phyloP scores from a whole-genome alignment of 2,797 vertebrate genomes.

The Clarias laeviceps region DNA sequence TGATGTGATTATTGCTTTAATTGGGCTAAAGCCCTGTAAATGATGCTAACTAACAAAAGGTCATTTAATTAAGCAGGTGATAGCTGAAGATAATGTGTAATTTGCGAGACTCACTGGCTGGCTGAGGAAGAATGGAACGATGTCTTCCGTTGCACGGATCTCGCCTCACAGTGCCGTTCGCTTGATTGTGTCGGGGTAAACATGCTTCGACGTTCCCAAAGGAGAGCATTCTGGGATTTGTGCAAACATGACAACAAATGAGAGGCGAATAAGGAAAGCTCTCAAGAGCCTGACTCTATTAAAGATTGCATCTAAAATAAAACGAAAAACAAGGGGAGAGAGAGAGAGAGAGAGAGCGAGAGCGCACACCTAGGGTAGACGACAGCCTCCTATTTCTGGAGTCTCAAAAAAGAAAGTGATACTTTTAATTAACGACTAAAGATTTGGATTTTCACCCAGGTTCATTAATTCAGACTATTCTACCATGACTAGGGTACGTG shows the following conservation, averaged over 20 bases:
- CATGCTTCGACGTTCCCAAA: constrained; percentile 33
- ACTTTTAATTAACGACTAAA: constrained; percentile 27
- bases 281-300: constrained; percentile 20
- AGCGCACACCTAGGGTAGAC: not conserved
- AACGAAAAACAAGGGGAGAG: not conserved
- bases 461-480: not conserved
- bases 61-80: constrained; percentile 63
- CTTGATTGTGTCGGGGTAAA: constrained; percentile 36
- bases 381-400: constrained; percentile 33
- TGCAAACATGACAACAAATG: constrained; percentile 37
- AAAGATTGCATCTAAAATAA: constrained; percentile 13
- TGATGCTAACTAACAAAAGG: constrained; percentile 60
- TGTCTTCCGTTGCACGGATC: constrained; percentile 40
- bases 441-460: constrained; percentile 8
- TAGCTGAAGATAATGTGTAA: constrained; percentile 56
- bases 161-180: constrained; percentile 2
- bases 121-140: constrained; percentile 30
- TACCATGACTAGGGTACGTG: not conserved
- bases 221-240: constrained; percentile 43
- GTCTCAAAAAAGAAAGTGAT: not conserved
- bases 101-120: constrained; percentile 43
- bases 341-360: too few species aligned
- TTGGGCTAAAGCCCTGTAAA: constrained; percentile 57
- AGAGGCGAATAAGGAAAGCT: constrained; percentile 28
- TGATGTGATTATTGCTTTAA: constrained; percentile 62